Conservation (phyloP, 2,797 vertebrate species). For the Gymnodraco acuticeps region DNA sequence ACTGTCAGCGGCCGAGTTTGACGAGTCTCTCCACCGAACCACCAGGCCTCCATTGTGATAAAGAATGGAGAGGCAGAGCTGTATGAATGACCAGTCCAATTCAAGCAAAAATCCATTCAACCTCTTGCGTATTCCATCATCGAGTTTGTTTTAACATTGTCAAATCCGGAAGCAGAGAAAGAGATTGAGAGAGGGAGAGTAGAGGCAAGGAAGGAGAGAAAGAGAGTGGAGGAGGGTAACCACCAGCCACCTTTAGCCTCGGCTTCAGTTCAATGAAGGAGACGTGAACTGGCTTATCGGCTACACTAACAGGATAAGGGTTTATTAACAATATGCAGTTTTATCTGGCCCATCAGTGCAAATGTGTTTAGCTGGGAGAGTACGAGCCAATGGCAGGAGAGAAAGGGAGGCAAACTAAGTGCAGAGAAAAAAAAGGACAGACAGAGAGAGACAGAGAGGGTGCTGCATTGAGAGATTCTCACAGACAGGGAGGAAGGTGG, state of each 20-base stretch:
- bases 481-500: slow-evolving; percentile 64
- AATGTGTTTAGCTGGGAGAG: slow-evolving; percentile 59
- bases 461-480: slow-evolving; percentile 71
- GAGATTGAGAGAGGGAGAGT: slow-evolving; percentile 29
- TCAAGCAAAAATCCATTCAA: slow-evolving; percentile 69
- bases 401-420: not conserved
- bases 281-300: slow-evolving; percentile 57
- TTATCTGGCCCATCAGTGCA: slow-evolving; percentile 65
- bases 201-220: slow-evolving; percentile 16
- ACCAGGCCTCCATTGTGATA: slow-evolving; percentile 66
- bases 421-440: slow-evolving; percentile 1
- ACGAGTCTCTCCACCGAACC: slow-evolving; percentile 70
- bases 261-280: slow-evolving; percentile 44
- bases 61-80: slow-evolving; percentile 70
- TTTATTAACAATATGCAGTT: slow-evolving; percentile 70
- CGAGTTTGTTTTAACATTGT: slow-evolving; percentile 71
- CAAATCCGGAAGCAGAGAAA: slow-evolving; percentile 57
- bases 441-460: not conserved
- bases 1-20: slow-evolving; percentile 64
- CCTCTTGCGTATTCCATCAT: slow-evolving; percentile 66
- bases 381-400: slow-evolving; percentile 19
- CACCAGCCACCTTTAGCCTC: slow-evolving; percentile 31
- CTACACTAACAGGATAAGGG: slow-evolving; percentile 68
- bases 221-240: slow-evolving; percentile 27
- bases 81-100: slow-evolving; percentile 66